Conservation (phyloP, 2,888 invertebrate genomes). For the Sinopyrophorus schimmeli region DNA sequence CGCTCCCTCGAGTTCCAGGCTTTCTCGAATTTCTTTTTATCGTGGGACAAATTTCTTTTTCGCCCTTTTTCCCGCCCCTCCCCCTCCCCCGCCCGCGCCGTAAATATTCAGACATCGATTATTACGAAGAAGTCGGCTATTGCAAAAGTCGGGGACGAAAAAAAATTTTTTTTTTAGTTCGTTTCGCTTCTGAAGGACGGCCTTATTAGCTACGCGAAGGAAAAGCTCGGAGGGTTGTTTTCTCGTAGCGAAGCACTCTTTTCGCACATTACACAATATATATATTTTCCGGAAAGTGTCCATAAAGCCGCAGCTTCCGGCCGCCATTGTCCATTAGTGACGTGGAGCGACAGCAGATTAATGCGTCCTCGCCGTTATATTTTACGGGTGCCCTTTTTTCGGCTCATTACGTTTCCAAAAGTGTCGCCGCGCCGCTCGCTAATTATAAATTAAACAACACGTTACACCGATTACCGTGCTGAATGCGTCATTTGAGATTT, state of each 20-base stretch:
- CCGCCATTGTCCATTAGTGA: slow-evolving; percentile 46
- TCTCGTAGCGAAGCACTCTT: slow-evolving; percentile 25
- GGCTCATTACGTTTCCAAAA: slow-evolving; percentile 46
- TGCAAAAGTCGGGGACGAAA: too few relatives aligned
- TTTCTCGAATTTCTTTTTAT: slow-evolving; percentile 39
- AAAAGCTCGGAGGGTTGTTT: slow-evolving; percentile 26
- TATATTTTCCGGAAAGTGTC: slow-evolving; percentile 39
- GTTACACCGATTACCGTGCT: slow-evolving; percentile 29
- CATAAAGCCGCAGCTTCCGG: slow-evolving; percentile 40
- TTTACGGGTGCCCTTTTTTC: slow-evolving; percentile 41
- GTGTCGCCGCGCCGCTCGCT: slow-evolving; percentile 40
- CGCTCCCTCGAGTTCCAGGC: slow-evolving; percentile 38
- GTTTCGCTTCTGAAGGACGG: too few relatives aligned
- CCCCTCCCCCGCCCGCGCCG: too few relatives aligned
- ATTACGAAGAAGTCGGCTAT: too few relatives aligned
- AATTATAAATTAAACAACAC: slow-evolving; percentile 37
- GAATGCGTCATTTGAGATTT: slow-evolving; percentile 32
- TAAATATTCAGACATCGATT: slow-evolving; percentile 30
- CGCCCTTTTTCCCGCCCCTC: too few relatives aligned
- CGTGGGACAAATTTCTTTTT: slow-evolving; percentile 42
- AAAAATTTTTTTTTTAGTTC: too few relatives aligned
- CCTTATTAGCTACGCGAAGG: too few relatives aligned
- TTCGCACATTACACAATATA: slow-evolving; percentile 34
- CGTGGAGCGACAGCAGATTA: slow-evolving; percentile 41
- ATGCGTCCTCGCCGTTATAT: slow-evolving; percentile 42